Evolutionary conservation across 1,140 invertebrate species (phyloP), one percentile per base, ranked within the genome.

Genomic region (Probaryconus sp.): DNA sequence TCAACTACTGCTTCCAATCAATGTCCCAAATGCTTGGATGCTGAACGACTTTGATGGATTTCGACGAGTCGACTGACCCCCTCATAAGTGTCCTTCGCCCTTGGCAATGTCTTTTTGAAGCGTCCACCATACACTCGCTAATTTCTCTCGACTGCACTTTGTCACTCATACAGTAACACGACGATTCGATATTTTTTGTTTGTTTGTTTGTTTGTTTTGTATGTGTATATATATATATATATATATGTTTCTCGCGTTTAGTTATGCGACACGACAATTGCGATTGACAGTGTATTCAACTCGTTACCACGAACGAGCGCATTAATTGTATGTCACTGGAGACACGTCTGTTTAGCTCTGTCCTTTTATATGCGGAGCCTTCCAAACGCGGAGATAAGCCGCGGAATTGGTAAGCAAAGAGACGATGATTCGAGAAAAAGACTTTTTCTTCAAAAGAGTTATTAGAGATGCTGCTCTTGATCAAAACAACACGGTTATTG

Each of bases 11-110:
- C 68, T 82, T 81, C 79, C 83, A 82, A 81, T 83, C 82, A 61
- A 81, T 85, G 81, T 84, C 81, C 81, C 79, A 80, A 80, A 86
- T 85, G 48, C 80, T 78, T 69, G 76, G 80, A 70, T 81, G 81
- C 51, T 80, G 69, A 53, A 81, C 58, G 71, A 77, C 60, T 64
- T 40, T 70, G 71, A 72, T 80, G 56, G 67, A 64, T 77, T 76
- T 79, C 47, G 76, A 78, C 74, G 69, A 50, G 51, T 74, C 65
- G 67, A 70, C 75, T 68, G 65, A 73, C 43, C 76, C 80, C 81
- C 79, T 84, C 83, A 85, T 85, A 86, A 84, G 80, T 81, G 63
- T 83, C 77, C 77, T 42, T 78, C 77, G 61, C 68, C 55, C 58
- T 37, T 26, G 26, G 50, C 26, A 24, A 14, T 24, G 40, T 69